Percentiles rank a stretch among this genome's conserved stretches.
Conservation (phyloP, 2,888 invertebrate species). For the Elmis aenea region DNA sequence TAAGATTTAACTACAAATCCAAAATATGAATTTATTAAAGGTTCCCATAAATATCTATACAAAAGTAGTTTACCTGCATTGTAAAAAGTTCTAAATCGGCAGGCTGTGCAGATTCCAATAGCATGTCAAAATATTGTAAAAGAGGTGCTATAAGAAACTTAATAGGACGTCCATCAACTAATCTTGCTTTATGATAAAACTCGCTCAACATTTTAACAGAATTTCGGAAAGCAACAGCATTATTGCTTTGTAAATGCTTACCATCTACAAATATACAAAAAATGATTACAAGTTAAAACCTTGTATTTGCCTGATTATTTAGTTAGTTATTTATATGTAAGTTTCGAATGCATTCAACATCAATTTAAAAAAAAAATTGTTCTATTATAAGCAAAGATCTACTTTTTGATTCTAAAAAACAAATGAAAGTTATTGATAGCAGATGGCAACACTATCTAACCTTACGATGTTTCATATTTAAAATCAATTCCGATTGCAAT, state of each 20-base stretch:
- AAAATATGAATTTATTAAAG: conserved; percentile 3
- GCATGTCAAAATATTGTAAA: conserved; percentile 40
- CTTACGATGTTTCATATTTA: too few species aligned
- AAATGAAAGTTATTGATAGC: too few species aligned
- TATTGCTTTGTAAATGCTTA: conserved; percentile 23
- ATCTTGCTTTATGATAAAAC: conserved; percentile 37
- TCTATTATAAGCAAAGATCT: not conserved
- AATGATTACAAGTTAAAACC: too few species aligned
- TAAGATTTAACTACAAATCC: conserved; percentile 40
- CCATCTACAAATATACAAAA: conserved; percentile 28
- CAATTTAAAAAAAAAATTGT: too few species aligned
- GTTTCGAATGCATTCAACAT: too few species aligned
- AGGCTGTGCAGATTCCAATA: conserved; percentile 41
- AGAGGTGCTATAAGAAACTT: conserved; percentile 36
- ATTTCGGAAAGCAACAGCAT: conserved; percentile 39
- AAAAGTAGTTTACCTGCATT: conserved; percentile 45
- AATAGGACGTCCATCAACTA: conserved; percentile 31
- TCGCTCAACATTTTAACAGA: conserved; percentile 42
- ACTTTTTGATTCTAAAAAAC: not conserved
- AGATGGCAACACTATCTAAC: too few species aligned
- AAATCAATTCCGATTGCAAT: too few species aligned
- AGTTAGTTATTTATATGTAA: too few species aligned
- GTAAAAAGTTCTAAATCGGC: conserved; percentile 44
- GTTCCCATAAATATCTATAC: too few species aligned
- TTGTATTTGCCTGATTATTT: not conserved